Conservation (phyloP, 2,888 invertebrate species). For the Taphrorychus bicolor region DNA sequence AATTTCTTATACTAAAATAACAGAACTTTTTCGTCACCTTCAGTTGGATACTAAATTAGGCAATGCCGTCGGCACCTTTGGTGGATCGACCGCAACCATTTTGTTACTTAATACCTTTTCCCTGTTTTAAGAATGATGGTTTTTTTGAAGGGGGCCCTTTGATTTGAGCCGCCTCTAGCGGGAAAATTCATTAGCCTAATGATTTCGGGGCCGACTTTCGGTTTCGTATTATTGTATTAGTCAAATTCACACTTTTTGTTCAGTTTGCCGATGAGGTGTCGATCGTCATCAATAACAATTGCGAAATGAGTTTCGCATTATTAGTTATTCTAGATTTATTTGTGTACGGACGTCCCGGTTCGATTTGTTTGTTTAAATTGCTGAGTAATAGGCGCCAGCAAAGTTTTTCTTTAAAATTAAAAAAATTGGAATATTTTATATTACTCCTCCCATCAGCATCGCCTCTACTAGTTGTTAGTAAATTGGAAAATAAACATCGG, state of each 20-base stretch:
- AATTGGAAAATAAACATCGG: no score
- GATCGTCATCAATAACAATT: not conserved
- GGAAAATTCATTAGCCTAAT: slow-evolving; percentile 38
- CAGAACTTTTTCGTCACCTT: slow-evolving; percentile 47
- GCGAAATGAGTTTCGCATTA: slow-evolving; percentile 5
- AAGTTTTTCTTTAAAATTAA: not conserved
- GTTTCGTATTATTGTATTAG: slow-evolving; percentile 27
- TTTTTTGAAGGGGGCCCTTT: slow-evolving; percentile 24
- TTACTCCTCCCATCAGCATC: no score
- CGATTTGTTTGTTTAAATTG: not conserved
- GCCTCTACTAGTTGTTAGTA: no score
- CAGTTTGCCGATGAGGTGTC: slow-evolving; percentile 4
- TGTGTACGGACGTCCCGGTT: not conserved
- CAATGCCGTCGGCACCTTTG: slow-evolving; percentile 35
- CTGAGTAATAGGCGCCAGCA: slow-evolving; percentile 7
- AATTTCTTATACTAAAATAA: slow-evolving; percentile 38
- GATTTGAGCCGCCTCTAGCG: slow-evolving; percentile 25
- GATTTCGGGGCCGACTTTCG: slow-evolving; percentile 26
- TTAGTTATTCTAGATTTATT: not conserved
- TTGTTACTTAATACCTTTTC: slow-evolving; percentile 39
- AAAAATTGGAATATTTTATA: no score
- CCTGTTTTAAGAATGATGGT: slow-evolving; percentile 17
- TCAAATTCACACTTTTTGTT: slow-evolving; percentile 36
- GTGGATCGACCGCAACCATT: slow-evolving; percentile 27
- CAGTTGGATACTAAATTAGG: slow-evolving; percentile 19